Evolutionary conservation across 2,888 invertebrate genomes (phyloP).

Genomic region (Hypomecis punctinalis): DNA sequence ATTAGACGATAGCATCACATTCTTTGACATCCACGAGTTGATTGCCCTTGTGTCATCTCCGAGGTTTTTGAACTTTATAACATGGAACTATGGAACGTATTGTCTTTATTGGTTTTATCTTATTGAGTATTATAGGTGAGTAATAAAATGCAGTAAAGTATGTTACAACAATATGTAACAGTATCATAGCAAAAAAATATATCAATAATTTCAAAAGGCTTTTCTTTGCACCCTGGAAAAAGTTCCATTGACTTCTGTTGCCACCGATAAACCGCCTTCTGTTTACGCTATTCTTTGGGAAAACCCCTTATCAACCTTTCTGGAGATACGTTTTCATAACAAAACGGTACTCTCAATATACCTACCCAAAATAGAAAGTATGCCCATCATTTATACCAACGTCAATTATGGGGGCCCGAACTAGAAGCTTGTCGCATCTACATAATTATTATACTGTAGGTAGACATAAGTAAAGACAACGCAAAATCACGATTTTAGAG

Average conservation of each 20-base stretch:
- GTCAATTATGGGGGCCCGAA: background rate
- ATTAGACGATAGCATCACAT: constrained; percentile 17
- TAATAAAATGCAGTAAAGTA: background rate
- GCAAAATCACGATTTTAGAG: constrained; percentile 9
- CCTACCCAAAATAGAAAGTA: constrained; percentile 16
- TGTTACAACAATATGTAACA: background rate
- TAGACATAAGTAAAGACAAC: background rate
- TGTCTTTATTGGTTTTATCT: too few relatives aligned
- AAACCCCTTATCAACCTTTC: too few relatives aligned
- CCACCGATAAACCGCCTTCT: too few relatives aligned
- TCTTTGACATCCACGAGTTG: constrained; percentile 16
- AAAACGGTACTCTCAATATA: background rate
- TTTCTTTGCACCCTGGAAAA: too few relatives aligned
- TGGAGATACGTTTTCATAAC: background rate
- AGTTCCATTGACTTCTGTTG: too few relatives aligned
- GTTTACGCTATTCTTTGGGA: too few relatives aligned
- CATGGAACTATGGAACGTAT: too few relatives aligned
- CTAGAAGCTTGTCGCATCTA: background rate
- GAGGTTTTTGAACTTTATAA: constrained; percentile 4
- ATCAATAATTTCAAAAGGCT: too few relatives aligned
- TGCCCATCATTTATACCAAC: background rate
- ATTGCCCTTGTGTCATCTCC: constrained; percentile 25
- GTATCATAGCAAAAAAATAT: background rate
- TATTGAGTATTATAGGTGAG: too few relatives aligned
- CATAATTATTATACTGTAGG: too few relatives aligned